phyloP scores from a whole-genome alignment of 2,888 invertebrate genomes.

The Crocallis elinguaria region DNA sequence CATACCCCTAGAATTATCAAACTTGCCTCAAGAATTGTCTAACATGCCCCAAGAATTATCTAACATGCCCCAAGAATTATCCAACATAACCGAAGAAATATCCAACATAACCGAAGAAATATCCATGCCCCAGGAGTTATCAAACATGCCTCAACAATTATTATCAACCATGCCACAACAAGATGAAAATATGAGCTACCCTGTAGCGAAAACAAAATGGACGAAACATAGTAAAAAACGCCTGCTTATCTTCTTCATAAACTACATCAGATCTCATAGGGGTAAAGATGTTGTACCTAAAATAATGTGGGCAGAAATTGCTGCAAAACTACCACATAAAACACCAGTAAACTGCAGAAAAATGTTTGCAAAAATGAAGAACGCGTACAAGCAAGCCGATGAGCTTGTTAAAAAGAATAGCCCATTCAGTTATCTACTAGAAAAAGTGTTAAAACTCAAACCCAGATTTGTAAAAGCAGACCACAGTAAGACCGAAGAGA shows the following conservation, averaged over 20 bases:
- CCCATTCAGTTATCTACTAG: constrained; percentile 53
- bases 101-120: too few species aligned
- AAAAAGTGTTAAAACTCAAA: constrained; percentile 61
- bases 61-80: too few species aligned
- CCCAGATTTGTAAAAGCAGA: constrained; percentile 56
- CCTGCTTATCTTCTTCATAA: constrained; percentile 61
- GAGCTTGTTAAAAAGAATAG: constrained; percentile 40
- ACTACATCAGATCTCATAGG: constrained; percentile 61
- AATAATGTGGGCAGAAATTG: constrained; percentile 70
- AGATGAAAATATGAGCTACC: constrained; percentile 19
- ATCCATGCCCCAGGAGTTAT: background rate
- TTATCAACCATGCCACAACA: constrained; percentile 6
- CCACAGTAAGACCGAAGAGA: constrained; percentile 47
- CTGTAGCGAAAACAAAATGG: constrained; percentile 54
- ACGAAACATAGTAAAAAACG: constrained; percentile 61
- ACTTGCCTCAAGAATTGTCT: too few species aligned
- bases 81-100: too few species aligned
- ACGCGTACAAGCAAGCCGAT: constrained; percentile 47
- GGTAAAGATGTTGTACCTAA: constrained; percentile 56
- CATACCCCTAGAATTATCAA: too few species aligned
- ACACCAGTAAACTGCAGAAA: constrained; percentile 59
- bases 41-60: too few species aligned
- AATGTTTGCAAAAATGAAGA: constrained; percentile 65
- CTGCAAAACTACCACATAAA: constrained; percentile 57
- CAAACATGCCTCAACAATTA: constrained; percentile 23